Evolutionary conservation across 2,888 invertebrate genomes (phyloP).

Genomic region (Nysson spinosus): DNA sequence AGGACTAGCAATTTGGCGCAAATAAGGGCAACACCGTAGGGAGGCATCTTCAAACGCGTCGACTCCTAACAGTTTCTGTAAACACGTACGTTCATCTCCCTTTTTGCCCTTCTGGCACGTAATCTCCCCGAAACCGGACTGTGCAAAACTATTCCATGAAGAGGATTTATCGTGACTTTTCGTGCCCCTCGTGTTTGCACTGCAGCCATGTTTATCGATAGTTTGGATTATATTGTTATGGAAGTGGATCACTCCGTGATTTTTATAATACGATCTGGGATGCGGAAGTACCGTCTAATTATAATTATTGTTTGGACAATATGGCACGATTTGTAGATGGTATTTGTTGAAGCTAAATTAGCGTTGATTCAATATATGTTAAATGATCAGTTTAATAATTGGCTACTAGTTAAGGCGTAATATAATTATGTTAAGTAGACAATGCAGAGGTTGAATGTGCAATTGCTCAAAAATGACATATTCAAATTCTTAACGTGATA

Average conservation of each 20-base stretch:
- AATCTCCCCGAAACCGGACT: constrained; percentile 15
- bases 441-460: too few species aligned
- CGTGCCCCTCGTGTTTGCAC: constrained; percentile 6
- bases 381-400: too few species aligned
- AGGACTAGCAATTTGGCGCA: constrained; percentile 55
- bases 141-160: neutral
- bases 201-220: neutral
- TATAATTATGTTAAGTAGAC: too few species aligned
- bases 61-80: constrained; percentile 65
- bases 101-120: constrained; percentile 34
- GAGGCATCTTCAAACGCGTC: constrained; percentile 55
- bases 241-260: too few species aligned
- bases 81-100: constrained; percentile 55
- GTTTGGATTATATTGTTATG: neutral
- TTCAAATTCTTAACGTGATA: too few species aligned
- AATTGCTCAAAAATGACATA: too few species aligned
- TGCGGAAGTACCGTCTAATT: neutral
- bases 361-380: too few species aligned
- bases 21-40: constrained; percentile 56
- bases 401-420: too few species aligned
- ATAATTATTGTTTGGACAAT: too few species aligned
- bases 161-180: constrained; percentile 33
- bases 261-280: too few species aligned
- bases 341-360: too few species aligned
- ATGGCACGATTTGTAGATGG: too few species aligned